Conservation (phyloP, 1,140 invertebrate genomes). For the Drosophila arizonae region DNA sequence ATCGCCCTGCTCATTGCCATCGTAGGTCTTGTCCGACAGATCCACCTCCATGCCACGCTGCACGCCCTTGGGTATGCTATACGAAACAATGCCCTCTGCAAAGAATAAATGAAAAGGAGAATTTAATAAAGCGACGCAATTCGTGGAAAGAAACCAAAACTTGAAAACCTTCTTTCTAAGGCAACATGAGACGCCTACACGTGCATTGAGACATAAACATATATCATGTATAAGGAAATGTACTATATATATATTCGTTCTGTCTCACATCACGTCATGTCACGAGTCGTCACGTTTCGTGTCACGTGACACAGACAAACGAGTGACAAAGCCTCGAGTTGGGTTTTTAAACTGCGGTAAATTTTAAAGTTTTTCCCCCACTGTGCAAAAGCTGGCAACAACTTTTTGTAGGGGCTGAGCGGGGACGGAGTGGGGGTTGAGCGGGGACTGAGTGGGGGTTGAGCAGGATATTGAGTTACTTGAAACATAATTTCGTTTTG, state of each 20-base stretch:
- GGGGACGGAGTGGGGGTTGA: not conserved
- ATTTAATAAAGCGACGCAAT: conserved; percentile 37
- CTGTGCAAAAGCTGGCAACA: not conserved
- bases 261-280: conserved; percentile 27
- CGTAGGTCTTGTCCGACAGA: conserved; percentile 95
- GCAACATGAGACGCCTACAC: conserved; percentile 53
- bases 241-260: not conserved
- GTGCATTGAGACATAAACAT: not conserved
- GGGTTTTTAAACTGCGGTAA: conserved; percentile 61
- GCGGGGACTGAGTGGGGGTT: not conserved
- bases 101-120: conserved; percentile 39
- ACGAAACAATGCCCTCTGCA: conserved; percentile 91
- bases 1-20: conserved; percentile 91
- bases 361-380: conserved; percentile 57
- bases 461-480: conserved; percentile 69
- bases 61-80: conserved; percentile 92
- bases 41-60: conserved; percentile 92
- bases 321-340: conserved; percentile 51
- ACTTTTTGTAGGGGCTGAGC: conserved; percentile 3
- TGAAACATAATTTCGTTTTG: conserved; percentile 75
- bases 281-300: conserved; percentile 43
- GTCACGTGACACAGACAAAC: conserved; percentile 69
- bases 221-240: not conserved
- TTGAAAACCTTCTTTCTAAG: conserved; percentile 23
- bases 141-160: conserved; percentile 41